A percentile compares a stretch with the other conserved stretches of the same genome.
Conservation (phyloP, 1,140 invertebrate genomes). For the Drosophila repleta region DNA sequence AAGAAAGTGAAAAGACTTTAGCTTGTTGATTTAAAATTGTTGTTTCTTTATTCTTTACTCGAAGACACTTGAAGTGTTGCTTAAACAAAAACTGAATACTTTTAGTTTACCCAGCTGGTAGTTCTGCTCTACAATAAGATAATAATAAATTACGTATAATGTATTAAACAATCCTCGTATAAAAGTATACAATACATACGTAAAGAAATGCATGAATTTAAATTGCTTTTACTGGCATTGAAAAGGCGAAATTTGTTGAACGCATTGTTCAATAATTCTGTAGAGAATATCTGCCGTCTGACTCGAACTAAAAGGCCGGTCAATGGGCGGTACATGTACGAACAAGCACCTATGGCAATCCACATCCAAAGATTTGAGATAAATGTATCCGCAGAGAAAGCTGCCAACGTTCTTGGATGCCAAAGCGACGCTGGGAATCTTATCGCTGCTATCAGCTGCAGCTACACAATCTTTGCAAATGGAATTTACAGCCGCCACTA, state of each 20-base stretch:
- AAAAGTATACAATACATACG: not conserved
- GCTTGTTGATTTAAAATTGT: too few species aligned
- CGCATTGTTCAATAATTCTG: constrained; percentile 84
- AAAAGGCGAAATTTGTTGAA: constrained; percentile 51
- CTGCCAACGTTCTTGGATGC: constrained; percentile 79
- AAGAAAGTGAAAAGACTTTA: not conserved
- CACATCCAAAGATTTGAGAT: constrained; percentile 86
- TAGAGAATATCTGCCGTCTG: constrained; percentile 85
- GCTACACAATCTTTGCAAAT: constrained; percentile 55
- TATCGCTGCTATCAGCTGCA: not conserved
- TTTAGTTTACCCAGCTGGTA: too few species aligned
- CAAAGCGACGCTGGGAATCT: constrained; percentile 11
- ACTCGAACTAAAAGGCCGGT: constrained; percentile 84
- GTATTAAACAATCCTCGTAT: too few species aligned
- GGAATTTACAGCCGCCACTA: constrained; percentile 80
- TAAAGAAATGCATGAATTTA: not conserved
- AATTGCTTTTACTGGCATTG: constrained; percentile 14
- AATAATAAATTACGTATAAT: too few species aligned
- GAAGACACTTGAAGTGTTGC: too few species aligned
- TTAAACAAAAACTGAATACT: too few species aligned
- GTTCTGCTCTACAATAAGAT: too few species aligned
- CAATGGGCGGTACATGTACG: constrained; percentile 87
- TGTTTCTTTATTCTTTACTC: too few species aligned
- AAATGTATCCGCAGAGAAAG: constrained; percentile 88
- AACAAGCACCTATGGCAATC: constrained; percentile 85